phyloP scores from a whole-genome alignment of 2,797 vertebrate species.

The Mergus octosetaceus region DNA sequence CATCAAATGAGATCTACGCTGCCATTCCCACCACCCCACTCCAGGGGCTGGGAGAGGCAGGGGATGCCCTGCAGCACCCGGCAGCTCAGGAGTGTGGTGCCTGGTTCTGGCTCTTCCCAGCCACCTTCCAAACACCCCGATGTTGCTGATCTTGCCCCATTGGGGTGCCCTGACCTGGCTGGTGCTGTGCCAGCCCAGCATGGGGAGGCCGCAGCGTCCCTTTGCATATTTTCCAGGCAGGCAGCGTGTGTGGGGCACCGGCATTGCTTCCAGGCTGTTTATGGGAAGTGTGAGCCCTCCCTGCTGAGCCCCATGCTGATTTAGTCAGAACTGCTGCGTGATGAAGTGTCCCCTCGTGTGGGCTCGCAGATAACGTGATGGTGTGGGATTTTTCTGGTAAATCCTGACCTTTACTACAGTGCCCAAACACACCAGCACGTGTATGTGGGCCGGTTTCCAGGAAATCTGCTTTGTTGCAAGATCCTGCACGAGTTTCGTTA shows the following conservation, averaged over 20 bases:
- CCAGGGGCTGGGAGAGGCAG: not conserved
- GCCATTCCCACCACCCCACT: not conserved
- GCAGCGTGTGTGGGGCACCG: fast-evolving
- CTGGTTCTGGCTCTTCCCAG: not conserved
- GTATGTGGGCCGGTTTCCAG: not conserved
- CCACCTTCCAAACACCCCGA: fast-evolving
- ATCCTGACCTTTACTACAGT: not conserved
- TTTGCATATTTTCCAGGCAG: not conserved
- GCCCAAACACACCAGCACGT: fast-evolving
- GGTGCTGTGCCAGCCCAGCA: no score
- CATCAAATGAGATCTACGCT: not conserved
- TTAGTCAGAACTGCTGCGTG: not conserved
- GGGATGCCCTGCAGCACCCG: not conserved
- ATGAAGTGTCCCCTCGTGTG: fast-evolving
- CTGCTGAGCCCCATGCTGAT: fast-evolving
- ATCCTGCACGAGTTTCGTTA: fast-evolving
- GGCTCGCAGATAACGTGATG: fast-evolving
- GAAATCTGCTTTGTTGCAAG: not conserved
- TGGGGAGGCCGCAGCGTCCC: not conserved
- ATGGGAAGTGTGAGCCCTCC: fast-evolving
- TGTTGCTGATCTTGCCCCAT: fast-evolving
- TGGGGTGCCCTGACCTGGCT: not conserved
- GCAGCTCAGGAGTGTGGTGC: not conserved
- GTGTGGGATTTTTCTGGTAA: not conserved
- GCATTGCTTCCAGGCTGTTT: fast-evolving